Conservation (phyloP, 2,888 invertebrate species). For the Xylota sylvarum region DNA sequence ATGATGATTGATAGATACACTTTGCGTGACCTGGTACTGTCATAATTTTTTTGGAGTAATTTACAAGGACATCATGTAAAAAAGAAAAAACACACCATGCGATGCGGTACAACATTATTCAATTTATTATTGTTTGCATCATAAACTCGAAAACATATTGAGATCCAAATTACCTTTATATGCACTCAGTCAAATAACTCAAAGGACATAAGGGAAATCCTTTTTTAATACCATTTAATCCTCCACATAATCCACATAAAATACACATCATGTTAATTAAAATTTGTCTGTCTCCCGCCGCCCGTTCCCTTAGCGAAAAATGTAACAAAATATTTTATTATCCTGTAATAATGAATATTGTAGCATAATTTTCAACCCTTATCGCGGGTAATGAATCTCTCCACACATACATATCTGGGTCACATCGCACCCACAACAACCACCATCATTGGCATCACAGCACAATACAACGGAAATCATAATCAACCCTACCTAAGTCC, state of each 20-base stretch:
- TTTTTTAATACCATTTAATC: neutral
- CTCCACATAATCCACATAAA: constrained; percentile 1
- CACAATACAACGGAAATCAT: constrained; percentile 4
- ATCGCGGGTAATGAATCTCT: constrained; percentile 1
- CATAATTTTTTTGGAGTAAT: too few species aligned
- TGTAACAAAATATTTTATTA: constrained; percentile 11
- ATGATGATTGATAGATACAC: neutral
- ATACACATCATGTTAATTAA: constrained; percentile 16
- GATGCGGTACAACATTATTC: neutral
- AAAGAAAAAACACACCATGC: neutral
- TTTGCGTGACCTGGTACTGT: too few species aligned
- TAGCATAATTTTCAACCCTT: constrained; percentile 7
- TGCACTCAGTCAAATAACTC: neutral
- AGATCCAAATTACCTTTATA: neutral
- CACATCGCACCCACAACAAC: constrained; percentile 8
- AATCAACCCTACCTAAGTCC: constrained; percentile 8
- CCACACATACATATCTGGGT: neutral
- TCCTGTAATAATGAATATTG: constrained; percentile 11
- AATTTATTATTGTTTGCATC: neutral
- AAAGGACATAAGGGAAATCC: neutral
- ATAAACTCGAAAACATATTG: neutral
- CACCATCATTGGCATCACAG: constrained; percentile 5
- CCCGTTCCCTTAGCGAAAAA: neutral
- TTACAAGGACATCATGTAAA: too few species aligned
- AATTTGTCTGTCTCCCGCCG: neutral